Conservation (phyloP, 2,888 invertebrate species). For the Phengaris alcon region DNA sequence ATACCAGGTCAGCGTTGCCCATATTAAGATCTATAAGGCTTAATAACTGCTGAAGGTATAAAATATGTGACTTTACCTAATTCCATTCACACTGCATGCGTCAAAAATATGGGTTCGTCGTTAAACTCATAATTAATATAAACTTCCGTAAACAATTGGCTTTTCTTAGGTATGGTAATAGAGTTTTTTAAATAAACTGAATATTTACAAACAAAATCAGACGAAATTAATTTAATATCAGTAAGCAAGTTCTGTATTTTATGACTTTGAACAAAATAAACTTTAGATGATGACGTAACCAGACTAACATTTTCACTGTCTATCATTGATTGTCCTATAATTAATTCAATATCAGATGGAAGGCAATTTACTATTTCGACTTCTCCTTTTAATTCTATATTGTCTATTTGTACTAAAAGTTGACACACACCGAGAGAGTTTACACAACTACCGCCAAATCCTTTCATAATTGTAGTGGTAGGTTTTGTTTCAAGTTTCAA, state of each 20-base stretch:
- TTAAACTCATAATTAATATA: neutral
- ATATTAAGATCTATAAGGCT: too few relatives aligned
- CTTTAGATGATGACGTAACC: too few relatives aligned
- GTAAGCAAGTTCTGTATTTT: too few relatives aligned
- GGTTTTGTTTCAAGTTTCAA: too few relatives aligned
- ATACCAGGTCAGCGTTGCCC: too few relatives aligned
- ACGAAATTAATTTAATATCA: too few relatives aligned
- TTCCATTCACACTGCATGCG: neutral
- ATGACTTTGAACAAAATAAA: too few relatives aligned
- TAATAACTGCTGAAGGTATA: constrained; percentile 5
- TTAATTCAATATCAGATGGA: constrained; percentile 28
- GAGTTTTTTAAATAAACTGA: neutral
- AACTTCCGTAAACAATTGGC: neutral
- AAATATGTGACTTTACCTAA: constrained; percentile 10
- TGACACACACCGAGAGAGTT: too few relatives aligned
- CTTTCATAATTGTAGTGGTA: too few relatives aligned
- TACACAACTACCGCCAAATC: too few relatives aligned
- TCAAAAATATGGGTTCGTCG: neutral
- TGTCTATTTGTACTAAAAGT: constrained; percentile 21
- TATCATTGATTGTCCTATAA: constrained; percentile 32
- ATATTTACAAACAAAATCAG: neutral
- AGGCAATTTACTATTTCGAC: too few relatives aligned
- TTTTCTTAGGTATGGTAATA: neutral
- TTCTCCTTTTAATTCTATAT: neutral
- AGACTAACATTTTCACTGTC: too few relatives aligned